Conservation (phyloP, 2,113 vertebrate genomes). For the Poecilia latipinna region DNA sequence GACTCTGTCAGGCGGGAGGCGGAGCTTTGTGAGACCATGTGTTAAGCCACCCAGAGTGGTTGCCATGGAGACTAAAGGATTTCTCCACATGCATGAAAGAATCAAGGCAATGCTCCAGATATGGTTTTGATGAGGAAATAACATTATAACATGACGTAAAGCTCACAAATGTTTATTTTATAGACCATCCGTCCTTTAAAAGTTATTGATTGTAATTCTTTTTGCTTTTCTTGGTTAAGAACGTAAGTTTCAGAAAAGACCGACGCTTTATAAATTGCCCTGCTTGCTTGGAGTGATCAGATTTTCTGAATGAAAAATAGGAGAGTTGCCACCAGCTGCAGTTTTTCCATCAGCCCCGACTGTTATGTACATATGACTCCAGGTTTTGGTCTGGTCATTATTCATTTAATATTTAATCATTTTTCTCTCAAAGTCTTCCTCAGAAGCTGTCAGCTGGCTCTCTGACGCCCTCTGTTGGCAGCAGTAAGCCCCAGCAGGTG, state of each 20-base stretch:
- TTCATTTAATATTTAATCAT: neutral
- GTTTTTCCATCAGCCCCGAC: too few species aligned
- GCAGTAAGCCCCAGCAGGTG: constrained; percentile 59
- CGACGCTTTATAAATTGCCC: neutral
- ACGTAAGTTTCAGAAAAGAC: too few species aligned
- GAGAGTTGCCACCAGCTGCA: too few species aligned
- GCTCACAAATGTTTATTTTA: neutral
- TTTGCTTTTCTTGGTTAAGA: neutral
- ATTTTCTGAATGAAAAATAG: neutral
- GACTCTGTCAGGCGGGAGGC: too few species aligned
- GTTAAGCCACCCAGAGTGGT: too few species aligned
- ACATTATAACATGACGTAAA: too few species aligned
- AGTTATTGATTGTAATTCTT: neutral
- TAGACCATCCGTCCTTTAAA: neutral
- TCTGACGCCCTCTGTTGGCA: constrained; percentile 56
- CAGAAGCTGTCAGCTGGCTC: constrained; percentile 56
- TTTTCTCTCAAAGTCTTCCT: constrained; percentile 42
- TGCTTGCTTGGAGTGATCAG: neutral
- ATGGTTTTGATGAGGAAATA: too few species aligned
- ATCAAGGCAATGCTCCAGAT: too few species aligned
- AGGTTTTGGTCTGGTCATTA: neutral
- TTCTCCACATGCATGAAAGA: too few species aligned
- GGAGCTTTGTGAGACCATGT: too few species aligned
- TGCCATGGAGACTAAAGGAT: too few species aligned
- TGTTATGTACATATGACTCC: neutral